phyloP scores from a whole-genome alignment of 37 sponge, comb jelly and placozoan genomes.

The Diacarnus erythraeanus region DNA sequence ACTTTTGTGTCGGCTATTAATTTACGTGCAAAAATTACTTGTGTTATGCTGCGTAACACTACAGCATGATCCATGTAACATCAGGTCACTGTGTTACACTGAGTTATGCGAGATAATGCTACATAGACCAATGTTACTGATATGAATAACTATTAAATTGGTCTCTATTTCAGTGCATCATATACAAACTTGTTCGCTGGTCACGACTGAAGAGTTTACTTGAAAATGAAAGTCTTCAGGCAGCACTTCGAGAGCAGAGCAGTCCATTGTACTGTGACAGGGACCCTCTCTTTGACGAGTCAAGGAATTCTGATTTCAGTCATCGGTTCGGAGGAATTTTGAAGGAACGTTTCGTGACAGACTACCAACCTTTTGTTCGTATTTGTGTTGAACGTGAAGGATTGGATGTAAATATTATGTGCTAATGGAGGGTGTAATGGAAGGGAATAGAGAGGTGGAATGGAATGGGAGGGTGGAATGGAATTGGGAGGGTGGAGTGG shows the following conservation, averaged over 20 bases:
- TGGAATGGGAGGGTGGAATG: background rate
- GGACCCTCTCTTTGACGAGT: slow-evolving; percentile 53
- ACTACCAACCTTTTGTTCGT: slow-evolving; percentile 41
- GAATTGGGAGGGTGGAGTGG: background rate
- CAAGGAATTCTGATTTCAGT: slow-evolving; percentile 52
- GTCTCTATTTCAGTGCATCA: slow-evolving; percentile 42
- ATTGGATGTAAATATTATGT: slow-evolving; percentile 15
- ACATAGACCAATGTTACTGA: background rate
- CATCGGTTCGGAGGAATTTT: slow-evolving; percentile 38
- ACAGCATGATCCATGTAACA: too few species aligned
- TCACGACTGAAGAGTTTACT: slow-evolving; percentile 41
- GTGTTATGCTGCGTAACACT: too few species aligned
- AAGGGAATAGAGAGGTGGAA: too few species aligned
- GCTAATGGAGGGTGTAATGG: too few species aligned
- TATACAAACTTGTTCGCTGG: slow-evolving; percentile 59
- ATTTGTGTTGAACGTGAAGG: slow-evolving; percentile 29
- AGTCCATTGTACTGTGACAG: slow-evolving; percentile 36
- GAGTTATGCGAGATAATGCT: too few species aligned
- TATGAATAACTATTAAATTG: background rate
- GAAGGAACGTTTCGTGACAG: slow-evolving; percentile 17
- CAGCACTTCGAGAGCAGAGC: slow-evolving; percentile 17
- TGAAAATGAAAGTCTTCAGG: slow-evolving; percentile 31
- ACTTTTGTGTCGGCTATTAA: background rate
- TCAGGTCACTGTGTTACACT: too few species aligned
- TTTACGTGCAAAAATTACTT: too few species aligned